Conservation (phyloP, 2,797 vertebrate species). For the Onychomys leucogaster region DNA sequence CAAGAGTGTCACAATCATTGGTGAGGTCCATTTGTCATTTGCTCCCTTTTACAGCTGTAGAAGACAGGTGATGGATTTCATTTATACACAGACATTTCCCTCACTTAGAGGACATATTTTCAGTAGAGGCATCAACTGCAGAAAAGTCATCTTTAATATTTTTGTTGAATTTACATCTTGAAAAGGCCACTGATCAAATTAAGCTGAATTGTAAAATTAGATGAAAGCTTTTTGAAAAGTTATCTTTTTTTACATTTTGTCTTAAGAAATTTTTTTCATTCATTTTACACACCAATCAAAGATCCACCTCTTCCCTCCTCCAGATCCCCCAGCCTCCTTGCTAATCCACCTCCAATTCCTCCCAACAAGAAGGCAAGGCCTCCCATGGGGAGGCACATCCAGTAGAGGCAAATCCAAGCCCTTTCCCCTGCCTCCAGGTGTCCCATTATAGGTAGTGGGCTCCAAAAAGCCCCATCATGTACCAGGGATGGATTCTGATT, state of each 20-base stretch:
- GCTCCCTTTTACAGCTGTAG: conserved; percentile 69
- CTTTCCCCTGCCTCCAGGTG: too few species aligned
- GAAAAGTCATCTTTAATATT: conserved; percentile 58
- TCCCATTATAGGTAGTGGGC: too few species aligned
- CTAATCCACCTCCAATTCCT: too few species aligned
- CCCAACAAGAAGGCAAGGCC: too few species aligned
- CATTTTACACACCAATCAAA: too few species aligned
- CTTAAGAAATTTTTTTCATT: too few species aligned
- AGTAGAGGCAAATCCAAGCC: too few species aligned
- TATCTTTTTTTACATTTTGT: not conserved
- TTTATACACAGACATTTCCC: conserved; percentile 57
- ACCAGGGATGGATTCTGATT: too few species aligned
- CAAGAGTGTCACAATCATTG: conserved; percentile 77
- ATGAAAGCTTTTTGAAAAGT: conserved; percentile 39
- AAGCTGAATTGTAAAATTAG: conserved; percentile 68
- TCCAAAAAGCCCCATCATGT: too few species aligned
- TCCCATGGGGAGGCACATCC: too few species aligned
- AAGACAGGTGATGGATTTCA: conserved; percentile 77
- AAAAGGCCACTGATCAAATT: conserved; percentile 74
- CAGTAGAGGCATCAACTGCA: conserved; percentile 58
- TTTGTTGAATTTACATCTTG: conserved; percentile 66
- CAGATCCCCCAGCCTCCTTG: too few species aligned
- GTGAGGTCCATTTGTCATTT: conserved; percentile 67
- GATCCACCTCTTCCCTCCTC: too few species aligned
- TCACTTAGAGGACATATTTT: conserved; percentile 14